These are phyloP conservation scores for Strigamia transsilvanica DNA, from an alignment of 2,888 invertebrate genomes.

Conservation along the genomic window DNA sequence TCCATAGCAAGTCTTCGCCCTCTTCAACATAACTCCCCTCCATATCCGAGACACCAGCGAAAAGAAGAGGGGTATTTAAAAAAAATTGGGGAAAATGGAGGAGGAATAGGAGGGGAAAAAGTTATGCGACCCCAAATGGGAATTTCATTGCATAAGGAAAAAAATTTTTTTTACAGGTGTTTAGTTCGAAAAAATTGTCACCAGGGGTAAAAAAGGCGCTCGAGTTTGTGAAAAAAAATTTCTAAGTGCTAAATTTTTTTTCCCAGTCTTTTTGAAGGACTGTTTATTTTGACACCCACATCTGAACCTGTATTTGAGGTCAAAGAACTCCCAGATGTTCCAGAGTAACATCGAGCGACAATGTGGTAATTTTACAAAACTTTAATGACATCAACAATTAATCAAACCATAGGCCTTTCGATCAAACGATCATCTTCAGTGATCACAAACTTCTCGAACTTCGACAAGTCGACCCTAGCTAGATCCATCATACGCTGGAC, in stretches of 20 bases:
- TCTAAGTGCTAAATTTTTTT: not conserved
- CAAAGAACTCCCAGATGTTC: not conserved
- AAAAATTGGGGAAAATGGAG: not conserved
- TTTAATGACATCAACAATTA: too few species aligned
- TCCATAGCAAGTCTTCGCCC: constrained; percentile 8
- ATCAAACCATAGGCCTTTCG: too few species aligned
- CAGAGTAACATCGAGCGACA: not conserved
- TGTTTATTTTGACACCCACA: constrained; percentile 1
- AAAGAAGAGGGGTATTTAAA: not conserved
- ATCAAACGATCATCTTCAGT: too few species aligned
- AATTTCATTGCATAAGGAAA: constrained; percentile 2
- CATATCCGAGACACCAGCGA: not conserved
- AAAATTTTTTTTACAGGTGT: not conserved
- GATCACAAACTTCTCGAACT: too few species aligned
- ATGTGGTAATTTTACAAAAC: too few species aligned
- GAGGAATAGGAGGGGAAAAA: not conserved
- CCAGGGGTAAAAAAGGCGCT: constrained; percentile 3
- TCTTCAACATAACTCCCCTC: not conserved
- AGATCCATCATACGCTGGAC: too few species aligned
- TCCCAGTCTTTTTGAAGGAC: not conserved
- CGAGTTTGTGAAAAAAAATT: too few species aligned
- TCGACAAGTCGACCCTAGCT: too few species aligned
- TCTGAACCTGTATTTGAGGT: not conserved
- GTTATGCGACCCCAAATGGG: not conserved
- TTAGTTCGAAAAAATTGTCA: not conserved